Percentiles rank a stretch among this genome's conserved stretches.
Evolutionary conservation across 2,113 vertebrate genomes (phyloP).

Genomic region (Cisticola juncidis): DNA sequence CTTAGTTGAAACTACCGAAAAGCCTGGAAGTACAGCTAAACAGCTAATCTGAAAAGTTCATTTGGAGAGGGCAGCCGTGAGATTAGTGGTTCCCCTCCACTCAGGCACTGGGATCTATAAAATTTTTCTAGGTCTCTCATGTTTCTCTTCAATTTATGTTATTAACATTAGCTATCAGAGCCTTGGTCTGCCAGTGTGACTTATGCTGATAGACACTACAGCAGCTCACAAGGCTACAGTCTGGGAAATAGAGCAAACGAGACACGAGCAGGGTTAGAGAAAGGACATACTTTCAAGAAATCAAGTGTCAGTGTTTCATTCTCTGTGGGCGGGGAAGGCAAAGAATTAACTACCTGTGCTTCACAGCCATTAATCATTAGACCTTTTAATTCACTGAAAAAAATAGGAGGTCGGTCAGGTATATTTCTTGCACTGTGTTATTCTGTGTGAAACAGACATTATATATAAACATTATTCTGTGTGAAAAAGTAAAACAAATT

Average conservation of each 20-base stretch:
- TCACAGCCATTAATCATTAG: background rate
- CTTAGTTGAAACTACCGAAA: background rate
- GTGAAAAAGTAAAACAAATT: background rate
- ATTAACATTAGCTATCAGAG: slow-evolving; percentile 17
- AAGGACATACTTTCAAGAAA: slow-evolving; percentile 24
- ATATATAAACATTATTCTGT: background rate
- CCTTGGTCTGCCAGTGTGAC: slow-evolving; percentile 40
- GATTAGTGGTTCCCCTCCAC: background rate
- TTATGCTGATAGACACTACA: slow-evolving; percentile 34
- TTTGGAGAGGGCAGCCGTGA: background rate
- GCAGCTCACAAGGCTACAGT: slow-evolving; percentile 44
- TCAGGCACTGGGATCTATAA: background rate
- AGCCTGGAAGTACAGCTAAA: background rate
- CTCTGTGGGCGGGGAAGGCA: background rate
- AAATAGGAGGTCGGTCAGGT: background rate
- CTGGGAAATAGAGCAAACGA: background rate
- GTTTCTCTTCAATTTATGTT: slow-evolving; percentile 40
- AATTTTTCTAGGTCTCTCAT: background rate
- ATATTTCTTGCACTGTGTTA: background rate
- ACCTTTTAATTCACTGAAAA: background rate
- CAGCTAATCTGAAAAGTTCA: background rate
- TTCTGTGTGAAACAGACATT: background rate
- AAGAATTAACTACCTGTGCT: background rate
- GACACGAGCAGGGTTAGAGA: slow-evolving; percentile 16
- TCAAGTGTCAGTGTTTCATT: slow-evolving; percentile 33